Percentiles rank a stretch among this genome's conserved stretches.
Conservation (phyloP, 2,797 vertebrate genomes). For the Holocentrus rufus region DNA sequence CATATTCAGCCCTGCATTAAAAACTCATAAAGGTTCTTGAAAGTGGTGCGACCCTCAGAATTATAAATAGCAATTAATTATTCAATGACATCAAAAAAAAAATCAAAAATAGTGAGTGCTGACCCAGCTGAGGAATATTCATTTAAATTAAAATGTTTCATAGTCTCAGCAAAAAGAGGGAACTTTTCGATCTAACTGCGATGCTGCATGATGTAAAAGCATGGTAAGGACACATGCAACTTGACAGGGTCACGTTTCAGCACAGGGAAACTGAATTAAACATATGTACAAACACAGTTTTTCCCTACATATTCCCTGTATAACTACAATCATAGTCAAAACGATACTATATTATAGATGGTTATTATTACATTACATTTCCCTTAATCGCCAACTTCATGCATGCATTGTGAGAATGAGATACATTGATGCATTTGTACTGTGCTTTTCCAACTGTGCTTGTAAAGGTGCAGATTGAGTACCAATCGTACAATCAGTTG, state of each 20-base stretch:
- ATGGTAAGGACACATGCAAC: background rate
- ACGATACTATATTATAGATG: background rate
- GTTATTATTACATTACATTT: background rate
- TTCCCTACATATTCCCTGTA: background rate
- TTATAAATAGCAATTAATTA: constrained; percentile 52
- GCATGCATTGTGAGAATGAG: constrained; percentile 18
- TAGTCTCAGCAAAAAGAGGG: constrained; percentile 32
- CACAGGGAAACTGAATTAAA: background rate
- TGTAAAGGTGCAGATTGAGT: constrained; percentile 33
- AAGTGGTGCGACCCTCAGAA: constrained; percentile 42
- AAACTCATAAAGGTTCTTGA: constrained; percentile 44
- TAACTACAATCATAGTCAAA: background rate
- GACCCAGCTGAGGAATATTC: constrained; percentile 32
- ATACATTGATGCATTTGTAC: constrained; percentile 1
- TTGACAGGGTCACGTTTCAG: background rate
- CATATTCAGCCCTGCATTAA: constrained; percentile 42
- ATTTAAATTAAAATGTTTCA: constrained; percentile 11
- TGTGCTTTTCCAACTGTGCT: constrained; percentile 29
- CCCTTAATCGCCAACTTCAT: background rate
- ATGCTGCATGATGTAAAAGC: constrained; percentile 19
- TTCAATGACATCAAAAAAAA: constrained; percentile 42
- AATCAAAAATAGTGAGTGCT: constrained; percentile 19
- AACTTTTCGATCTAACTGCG: background rate
- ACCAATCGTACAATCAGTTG: constrained; percentile 40
- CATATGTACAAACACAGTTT: background rate